Evolutionary conservation across 2,888 invertebrate genomes (phyloP).

Genomic region (Argynnis bischoffii): DNA sequence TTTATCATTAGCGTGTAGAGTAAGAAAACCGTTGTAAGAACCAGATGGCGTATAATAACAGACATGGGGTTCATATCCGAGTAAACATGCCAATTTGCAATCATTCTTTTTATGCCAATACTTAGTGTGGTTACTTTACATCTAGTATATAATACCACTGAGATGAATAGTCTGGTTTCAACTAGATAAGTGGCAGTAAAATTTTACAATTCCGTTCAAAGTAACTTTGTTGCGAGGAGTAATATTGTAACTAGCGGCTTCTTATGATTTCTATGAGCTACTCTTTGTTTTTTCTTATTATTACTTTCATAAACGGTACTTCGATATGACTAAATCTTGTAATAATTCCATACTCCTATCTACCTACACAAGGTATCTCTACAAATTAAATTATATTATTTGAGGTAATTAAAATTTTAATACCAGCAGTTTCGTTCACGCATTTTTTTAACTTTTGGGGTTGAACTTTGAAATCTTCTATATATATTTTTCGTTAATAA

Average conservation of each 20-base stretch:
- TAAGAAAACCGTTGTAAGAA: slow-evolving; percentile 39
- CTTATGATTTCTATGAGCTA: slow-evolving; percentile 23
- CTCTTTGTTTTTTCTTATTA: slow-evolving; percentile 11
- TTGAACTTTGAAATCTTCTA: too few species aligned
- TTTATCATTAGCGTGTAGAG: slow-evolving; percentile 39
- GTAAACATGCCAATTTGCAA: slow-evolving; percentile 43
- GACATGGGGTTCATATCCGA: slow-evolving; percentile 37
- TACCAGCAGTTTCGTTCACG: too few species aligned
- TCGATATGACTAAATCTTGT: background rate
- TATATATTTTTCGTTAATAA: too few species aligned
- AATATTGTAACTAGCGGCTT: slow-evolving; percentile 30
- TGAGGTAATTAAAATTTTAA: background rate
- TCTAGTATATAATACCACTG: slow-evolving; percentile 30
- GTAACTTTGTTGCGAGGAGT: slow-evolving; percentile 37
- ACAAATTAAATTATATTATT: background rate
- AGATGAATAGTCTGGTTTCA: slow-evolving; percentile 31
- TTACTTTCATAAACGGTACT: slow-evolving; percentile 5
- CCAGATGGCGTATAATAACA: slow-evolving; percentile 45
- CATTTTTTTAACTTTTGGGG: too few species aligned
- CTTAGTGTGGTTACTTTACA: slow-evolving; percentile 35
- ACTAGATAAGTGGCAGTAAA: slow-evolving; percentile 36
- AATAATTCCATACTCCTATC: background rate
- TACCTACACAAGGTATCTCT: background rate
- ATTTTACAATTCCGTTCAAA: slow-evolving; percentile 33
- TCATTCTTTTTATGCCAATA: slow-evolving; percentile 42